Conservation (phyloP, 2,888 invertebrate species). For the Hirudinaria manillensis region DNA sequence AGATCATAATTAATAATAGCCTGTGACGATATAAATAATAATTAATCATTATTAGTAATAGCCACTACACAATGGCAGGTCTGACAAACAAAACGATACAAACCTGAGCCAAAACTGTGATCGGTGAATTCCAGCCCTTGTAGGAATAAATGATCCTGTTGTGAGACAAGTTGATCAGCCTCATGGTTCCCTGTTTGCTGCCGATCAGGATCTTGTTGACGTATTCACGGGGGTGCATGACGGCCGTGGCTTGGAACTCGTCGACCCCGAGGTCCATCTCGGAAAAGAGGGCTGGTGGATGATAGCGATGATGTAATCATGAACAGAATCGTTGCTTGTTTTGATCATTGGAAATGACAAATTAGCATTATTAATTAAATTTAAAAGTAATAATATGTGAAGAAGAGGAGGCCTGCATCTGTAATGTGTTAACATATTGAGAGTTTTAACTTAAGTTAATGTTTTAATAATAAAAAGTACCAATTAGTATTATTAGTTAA, state of each 20-base stretch:
- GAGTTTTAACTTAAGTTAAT: too few relatives aligned
- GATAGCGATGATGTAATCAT: background rate
- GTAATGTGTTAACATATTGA: too few relatives aligned
- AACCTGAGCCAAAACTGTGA: slow-evolving; percentile 69
- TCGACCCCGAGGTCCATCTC: slow-evolving; percentile 57
- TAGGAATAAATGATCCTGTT: slow-evolving; percentile 64
- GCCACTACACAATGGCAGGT: background rate
- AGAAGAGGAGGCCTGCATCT: too few relatives aligned
- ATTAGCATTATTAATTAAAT: too few relatives aligned
- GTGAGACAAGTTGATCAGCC: slow-evolving; percentile 81
- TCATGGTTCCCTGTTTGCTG: slow-evolving; percentile 67
- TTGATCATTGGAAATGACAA: background rate
- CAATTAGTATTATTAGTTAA: too few relatives aligned
- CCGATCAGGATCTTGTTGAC: slow-evolving; percentile 85
- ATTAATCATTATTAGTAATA: too few relatives aligned
- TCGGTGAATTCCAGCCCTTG: slow-evolving; percentile 66
- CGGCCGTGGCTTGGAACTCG: slow-evolving; percentile 70
- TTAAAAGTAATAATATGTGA: too few relatives aligned
- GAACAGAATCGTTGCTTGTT: background rate
- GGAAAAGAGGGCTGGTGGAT: slow-evolving; percentile 45
- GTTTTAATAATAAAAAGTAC: too few relatives aligned
- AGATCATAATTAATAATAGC: background rate
- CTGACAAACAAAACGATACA: background rate
- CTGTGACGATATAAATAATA: background rate
- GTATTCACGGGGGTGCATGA: slow-evolving; percentile 90